phyloP scores from a whole-genome alignment of 1,140 invertebrate species.

The Lasioglossum albipes region DNA sequence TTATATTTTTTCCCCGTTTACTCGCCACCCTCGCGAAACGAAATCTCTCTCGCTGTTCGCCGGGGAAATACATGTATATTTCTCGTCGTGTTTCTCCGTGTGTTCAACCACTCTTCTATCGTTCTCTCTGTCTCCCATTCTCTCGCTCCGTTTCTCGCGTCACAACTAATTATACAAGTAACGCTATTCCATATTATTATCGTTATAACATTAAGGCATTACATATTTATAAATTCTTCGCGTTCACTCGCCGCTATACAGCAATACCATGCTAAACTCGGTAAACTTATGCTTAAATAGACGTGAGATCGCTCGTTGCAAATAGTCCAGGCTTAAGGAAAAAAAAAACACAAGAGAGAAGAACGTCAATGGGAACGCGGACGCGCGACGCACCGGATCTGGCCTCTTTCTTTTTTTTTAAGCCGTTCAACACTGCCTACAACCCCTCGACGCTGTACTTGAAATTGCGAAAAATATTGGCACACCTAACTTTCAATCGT shows the following conservation, averaged over 20 bases:
- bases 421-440: background rate
- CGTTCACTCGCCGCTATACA: slow-evolving; percentile 70
- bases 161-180: slow-evolving; percentile 71
- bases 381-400: slow-evolving; percentile 45
- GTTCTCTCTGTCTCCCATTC: background rate
- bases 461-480: no score
- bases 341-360: slow-evolving; percentile 57
- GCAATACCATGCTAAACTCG: slow-evolving; percentile 74
- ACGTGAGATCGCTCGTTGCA: slow-evolving; percentile 80
- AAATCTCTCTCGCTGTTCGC: no score
- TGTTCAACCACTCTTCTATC: background rate
- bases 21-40: no score
- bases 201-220: slow-evolving; percentile 79
- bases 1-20: no score
- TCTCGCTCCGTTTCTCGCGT: slow-evolving; percentile 26
- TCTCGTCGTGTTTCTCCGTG: background rate
- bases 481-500: no score
- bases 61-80: no score
- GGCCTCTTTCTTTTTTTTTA: slow-evolving; percentile 7
- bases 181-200: slow-evolving; percentile 77
- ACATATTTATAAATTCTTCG: slow-evolving; percentile 77
- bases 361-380: slow-evolving; percentile 42
- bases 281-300: slow-evolving; percentile 76
- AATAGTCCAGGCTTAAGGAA: slow-evolving; percentile 75
- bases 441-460: background rate